These are phyloP conservation scores for Coranthus polyacanthus DNA, from an alignment of 2,797 vertebrate species.

Conservation along the genomic window DNA sequence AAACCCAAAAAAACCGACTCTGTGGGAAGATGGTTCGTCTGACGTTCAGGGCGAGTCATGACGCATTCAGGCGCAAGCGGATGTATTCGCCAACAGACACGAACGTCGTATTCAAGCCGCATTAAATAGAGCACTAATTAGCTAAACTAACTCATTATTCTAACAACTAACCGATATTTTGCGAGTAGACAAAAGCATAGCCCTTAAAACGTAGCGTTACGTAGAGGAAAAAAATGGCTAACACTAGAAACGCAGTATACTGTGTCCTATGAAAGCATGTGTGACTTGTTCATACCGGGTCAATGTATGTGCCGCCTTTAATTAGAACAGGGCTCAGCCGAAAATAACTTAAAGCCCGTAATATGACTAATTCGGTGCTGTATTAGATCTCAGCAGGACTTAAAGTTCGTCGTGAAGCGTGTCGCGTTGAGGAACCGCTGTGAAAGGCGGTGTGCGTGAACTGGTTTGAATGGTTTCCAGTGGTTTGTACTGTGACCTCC, in stretches of 20 bases:
- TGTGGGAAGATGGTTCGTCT: not conserved
- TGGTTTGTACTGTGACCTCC: constrained; percentile 41
- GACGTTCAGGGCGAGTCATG: constrained; percentile 23
- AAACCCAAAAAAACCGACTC: not conserved
- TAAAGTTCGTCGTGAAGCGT: too few relatives aligned
- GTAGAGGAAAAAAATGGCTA: too few relatives aligned
- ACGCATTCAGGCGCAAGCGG: constrained; percentile 48
- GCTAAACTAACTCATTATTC: not conserved
- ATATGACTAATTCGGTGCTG: too few relatives aligned
- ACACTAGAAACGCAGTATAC: too few relatives aligned
- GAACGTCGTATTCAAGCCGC: not conserved
- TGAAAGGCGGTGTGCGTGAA: not conserved
- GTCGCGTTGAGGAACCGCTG: not conserved
- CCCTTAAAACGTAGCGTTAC: not conserved
- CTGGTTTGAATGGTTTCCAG: constrained; percentile 18
- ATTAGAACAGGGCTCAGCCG: not conserved
- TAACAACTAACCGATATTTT: too few relatives aligned
- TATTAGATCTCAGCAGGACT: too few relatives aligned
- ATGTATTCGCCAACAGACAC: constrained; percentile 16
- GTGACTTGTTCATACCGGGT: constrained; percentile 5
- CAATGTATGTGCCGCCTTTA: constrained; percentile 1
- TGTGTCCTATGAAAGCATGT: constrained; percentile 1
- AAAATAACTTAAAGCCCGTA: too few relatives aligned
- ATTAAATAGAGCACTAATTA: not conserved
- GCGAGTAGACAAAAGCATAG: fast-evolving